Evolutionary conservation across 2,797 vertebrate species (phyloP).

Genomic region (Scomberomorus guttatus): DNA sequence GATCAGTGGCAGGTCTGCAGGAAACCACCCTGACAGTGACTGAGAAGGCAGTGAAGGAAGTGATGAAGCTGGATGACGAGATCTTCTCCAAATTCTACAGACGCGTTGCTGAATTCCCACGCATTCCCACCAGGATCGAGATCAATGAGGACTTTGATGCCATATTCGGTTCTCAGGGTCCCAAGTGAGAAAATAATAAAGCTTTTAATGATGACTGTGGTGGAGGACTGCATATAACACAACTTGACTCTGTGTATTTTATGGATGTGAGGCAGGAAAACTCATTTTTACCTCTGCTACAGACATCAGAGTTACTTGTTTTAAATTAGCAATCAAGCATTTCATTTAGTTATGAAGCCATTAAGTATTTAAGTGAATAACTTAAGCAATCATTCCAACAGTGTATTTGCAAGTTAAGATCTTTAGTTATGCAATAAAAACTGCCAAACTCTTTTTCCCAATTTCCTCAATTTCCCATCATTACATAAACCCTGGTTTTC

Average conservation of each 20-base stretch:
- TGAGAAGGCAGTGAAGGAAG: slow-evolving; percentile 95
- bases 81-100: slow-evolving; percentile 97
- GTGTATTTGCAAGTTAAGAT: no score
- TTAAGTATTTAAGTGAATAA: no score
- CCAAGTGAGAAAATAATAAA: slow-evolving; percentile 86
- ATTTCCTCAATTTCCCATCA: neutral
- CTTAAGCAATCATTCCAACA: no score
- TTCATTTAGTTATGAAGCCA: no score
- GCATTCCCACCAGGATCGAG: slow-evolving; percentile 83
- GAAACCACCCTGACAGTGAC: slow-evolving; percentile 95
- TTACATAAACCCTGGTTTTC: neutral
- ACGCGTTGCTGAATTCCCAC: slow-evolving; percentile 85
- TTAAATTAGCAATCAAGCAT: no score
- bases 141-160: slow-evolving; percentile 94
- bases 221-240: neutral
- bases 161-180: slow-evolving; percentile 93
- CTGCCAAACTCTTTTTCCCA: no score
- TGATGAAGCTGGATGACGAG: slow-evolving; percentile 97
- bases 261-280: neutral
- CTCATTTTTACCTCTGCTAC: no score
- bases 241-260: no score
- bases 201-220: neutral
- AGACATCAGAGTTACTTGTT: no score
- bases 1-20: slow-evolving; percentile 90
- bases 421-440: neutral